Evolutionary conservation across 2,797 vertebrate species (phyloP).

Genomic region (Rhabdomys pumilio): DNA sequence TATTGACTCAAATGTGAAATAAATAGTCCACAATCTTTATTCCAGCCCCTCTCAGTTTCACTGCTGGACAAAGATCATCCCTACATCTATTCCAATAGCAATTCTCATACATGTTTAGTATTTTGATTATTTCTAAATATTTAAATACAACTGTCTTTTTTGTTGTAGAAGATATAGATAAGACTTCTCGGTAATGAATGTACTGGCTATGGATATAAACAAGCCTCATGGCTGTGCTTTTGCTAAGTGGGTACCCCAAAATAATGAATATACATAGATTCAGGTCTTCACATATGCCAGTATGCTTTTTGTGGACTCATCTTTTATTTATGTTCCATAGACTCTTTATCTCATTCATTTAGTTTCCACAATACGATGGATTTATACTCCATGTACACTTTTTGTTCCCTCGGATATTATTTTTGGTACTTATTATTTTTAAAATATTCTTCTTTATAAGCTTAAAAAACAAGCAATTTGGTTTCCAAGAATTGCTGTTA

Average conservation of each 20-base stretch:
- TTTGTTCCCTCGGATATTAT: not conserved
- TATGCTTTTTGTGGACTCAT: not conserved
- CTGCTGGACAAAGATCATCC: not conserved
- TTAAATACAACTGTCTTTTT: not conserved
- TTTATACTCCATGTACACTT: not conserved
- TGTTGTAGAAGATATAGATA: not conserved
- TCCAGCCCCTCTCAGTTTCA: not conserved
- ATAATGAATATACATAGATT: not conserved
- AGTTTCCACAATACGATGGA: not conserved
- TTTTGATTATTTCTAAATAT: not conserved
- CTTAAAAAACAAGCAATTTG: not conserved
- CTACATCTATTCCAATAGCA: not conserved
- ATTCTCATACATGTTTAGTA: not conserved
- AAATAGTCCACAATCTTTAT: not conserved
- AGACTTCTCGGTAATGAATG: not conserved
- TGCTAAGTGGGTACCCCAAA: not conserved
- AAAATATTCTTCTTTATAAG: not conserved
- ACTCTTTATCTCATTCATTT: not conserved
- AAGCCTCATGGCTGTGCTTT: not conserved
- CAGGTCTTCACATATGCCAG: not conserved
- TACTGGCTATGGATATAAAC: not conserved
- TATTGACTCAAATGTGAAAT: not conserved
- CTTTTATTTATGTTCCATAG: not conserved
- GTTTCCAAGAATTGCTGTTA: not conserved
- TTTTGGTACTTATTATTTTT: not conserved